Evolutionary conservation across 1,140 invertebrate genomes (phyloP), one percentile per base, ranked within the genome.

Genomic region (Hyposmocoma kahamanoa): DNA sequence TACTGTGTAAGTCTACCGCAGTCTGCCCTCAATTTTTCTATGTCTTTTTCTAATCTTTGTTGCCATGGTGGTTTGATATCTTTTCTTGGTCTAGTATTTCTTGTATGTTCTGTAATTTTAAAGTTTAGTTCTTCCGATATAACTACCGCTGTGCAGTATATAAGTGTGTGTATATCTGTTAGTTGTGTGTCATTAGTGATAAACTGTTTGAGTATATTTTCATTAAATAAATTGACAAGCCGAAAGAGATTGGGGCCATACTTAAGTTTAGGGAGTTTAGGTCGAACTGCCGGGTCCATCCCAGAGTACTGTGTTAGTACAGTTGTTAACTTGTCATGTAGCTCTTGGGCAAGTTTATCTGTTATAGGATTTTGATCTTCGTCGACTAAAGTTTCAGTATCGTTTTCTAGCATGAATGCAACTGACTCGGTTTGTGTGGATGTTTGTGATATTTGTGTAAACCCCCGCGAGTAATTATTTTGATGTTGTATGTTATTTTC

Each of bases 31-130:
- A n/a, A n/a, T n/a, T 56, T 43, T 38, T 42, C 22, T n/a, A 59
- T 55, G n/a, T 59, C 49, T 36, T 52, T 50, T 53, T 60, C 50
- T 34, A 61, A 1, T 42, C 50, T 47, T 9, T 18, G 30, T 53
- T 47, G 50, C 34, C 47, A 56, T 9, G 30, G 2, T 22, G 50
- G 49, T 22, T 52, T 50, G 20, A 28, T 34, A 21, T 47, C n/a
- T 26, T 5, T 5, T 26, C 11, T 26, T 5, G 5, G 24, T 26
- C 24, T 5, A 5, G 5, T 26, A 26, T 11, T 5, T 11, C 11
- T 11, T 6, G n/a, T 9, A 17, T 39, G n/a, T 18, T 39, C 36
- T 17, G n/a, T 18, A 18, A 39, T 18, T 36, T 54, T 51, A 26
- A 44, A 59, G 9, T 47, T 39, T 1, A 59, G 30, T 34, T 59